Conservation (phyloP, 2,113 vertebrate species). For the Hypanus sabinus region DNA sequence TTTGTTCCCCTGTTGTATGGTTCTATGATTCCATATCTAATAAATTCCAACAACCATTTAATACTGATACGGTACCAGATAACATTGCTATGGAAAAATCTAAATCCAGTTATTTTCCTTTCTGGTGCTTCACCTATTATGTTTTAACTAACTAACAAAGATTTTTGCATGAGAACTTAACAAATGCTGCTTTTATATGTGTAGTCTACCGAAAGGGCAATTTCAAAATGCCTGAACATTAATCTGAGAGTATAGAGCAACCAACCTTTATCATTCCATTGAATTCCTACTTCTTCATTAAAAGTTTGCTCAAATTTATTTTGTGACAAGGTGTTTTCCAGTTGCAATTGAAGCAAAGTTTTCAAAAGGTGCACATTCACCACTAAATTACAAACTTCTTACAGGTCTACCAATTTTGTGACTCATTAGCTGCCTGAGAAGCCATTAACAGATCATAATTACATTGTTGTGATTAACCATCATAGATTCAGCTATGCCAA, state of each 20-base stretch:
- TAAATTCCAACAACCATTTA: not conserved
- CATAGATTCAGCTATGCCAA: not conserved
- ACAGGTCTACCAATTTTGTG: not conserved
- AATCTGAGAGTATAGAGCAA: not conserved
- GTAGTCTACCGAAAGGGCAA: not conserved
- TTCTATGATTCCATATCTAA: too few relatives aligned
- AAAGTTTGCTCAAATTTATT: not conserved
- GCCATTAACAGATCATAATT: slow-evolving; percentile 4
- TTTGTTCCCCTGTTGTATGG: too few relatives aligned
- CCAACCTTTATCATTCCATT: not conserved
- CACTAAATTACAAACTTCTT: not conserved
- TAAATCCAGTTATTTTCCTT: not conserved
- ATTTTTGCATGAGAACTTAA: not conserved
- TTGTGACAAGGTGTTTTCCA: not conserved
- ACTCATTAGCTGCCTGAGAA: not conserved
- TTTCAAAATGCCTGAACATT: not conserved
- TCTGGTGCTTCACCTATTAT: not conserved
- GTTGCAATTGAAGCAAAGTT: not conserved
- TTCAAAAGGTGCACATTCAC: not conserved
- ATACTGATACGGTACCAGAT: not conserved
- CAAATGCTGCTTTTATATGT: not conserved
- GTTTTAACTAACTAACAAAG: not conserved
- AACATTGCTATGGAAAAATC: not conserved
- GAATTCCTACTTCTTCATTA: not conserved
- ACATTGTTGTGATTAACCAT: not conserved